Evolutionary conservation across 1,140 invertebrate species (phyloP).

Genomic region (Euborellia annulipes): DNA sequence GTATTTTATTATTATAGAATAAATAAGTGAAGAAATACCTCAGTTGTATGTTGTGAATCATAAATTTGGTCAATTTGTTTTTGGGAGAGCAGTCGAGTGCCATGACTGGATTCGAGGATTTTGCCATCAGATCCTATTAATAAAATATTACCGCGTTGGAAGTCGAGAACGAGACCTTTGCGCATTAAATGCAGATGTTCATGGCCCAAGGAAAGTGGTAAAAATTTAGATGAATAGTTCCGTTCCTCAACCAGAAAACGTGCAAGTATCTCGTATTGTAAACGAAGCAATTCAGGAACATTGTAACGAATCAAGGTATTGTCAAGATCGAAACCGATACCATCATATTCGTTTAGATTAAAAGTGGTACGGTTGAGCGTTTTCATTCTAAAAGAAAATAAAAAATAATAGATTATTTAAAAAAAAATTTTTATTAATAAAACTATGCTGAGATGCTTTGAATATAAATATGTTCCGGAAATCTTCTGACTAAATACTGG

Average conservation of each 20-base stretch:
- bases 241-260: slow-evolving; percentile 44
- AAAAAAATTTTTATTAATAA: not conserved
- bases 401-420: too few relatives aligned
- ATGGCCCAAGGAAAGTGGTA: slow-evolving; percentile 34
- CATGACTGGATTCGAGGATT: slow-evolving; percentile 51
- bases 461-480: too few relatives aligned
- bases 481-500: too few relatives aligned
- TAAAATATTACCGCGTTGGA: slow-evolving; percentile 53
- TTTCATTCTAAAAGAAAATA: too few relatives aligned
- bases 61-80: slow-evolving; percentile 44
- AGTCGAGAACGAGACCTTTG: slow-evolving; percentile 60
- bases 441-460: too few relatives aligned
- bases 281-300: slow-evolving; percentile 37
- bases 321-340: slow-evolving; percentile 66
- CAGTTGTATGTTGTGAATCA: slow-evolving; percentile 40
- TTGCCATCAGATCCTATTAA: slow-evolving; percentile 41
- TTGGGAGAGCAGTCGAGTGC: slow-evolving; percentile 39
- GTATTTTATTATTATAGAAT: too few relatives aligned
- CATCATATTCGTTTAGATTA: slow-evolving; percentile 44
- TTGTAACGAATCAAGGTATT: slow-evolving; percentile 56
- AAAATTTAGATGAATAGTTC: slow-evolving; percentile 36
- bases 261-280: slow-evolving; percentile 45
- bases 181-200: slow-evolving; percentile 49
- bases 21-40: too few relatives aligned
- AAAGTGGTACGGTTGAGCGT: too few relatives aligned